Evolutionary conservation across 2,113 vertebrate genomes (phyloP), one percentile per base, ranked within the genome.

Genomic region (Otolemur garnettii): DNA sequence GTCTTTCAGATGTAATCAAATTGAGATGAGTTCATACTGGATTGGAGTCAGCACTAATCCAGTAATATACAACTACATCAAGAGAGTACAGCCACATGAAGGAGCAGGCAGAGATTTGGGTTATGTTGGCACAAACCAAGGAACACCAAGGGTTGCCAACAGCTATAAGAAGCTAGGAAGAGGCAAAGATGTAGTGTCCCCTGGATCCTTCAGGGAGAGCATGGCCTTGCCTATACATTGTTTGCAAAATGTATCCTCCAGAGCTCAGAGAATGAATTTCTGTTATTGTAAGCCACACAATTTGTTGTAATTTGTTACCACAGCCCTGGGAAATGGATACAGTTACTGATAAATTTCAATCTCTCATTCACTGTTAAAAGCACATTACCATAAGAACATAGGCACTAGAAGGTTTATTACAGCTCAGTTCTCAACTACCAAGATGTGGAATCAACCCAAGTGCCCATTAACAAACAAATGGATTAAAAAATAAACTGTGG

Each of bases 321-420:
- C 5, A 85, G 22, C 35, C 18, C 45, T 84, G 66, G 79, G 30
- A 94, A 92, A 80, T 21, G 17, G 92, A 42, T 60, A 59, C 3
- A 64, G 14, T 95, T 24, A 10, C 57, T 95, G 72, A 66, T 80
- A 80, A 91, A 79, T 75, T 91, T 60, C 33, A 91, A 50, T 53
- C 19, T 83, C 59, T 82, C 74, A 79, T 74, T 22, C 5, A 57
- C 12, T 81, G 24, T 86, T 69, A 80, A 72, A 62, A 62, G 60
- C 60, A 62, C 24, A 45, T 45, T 45, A 45, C 45, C 45, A 38
- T 38, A 38, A 38, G 38, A 4, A 38, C 38, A 38, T 38, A 38
- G 38, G 38, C 38, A 38, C 38, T 38, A 38, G 38, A 38, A 38
- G 38, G 38, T 38, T 38, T 38, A 38, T 38, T 38, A 38, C 38